phyloP scores from a whole-genome alignment of 2,113 vertebrate species.

The pig (Sus scrofa) region DNA sequence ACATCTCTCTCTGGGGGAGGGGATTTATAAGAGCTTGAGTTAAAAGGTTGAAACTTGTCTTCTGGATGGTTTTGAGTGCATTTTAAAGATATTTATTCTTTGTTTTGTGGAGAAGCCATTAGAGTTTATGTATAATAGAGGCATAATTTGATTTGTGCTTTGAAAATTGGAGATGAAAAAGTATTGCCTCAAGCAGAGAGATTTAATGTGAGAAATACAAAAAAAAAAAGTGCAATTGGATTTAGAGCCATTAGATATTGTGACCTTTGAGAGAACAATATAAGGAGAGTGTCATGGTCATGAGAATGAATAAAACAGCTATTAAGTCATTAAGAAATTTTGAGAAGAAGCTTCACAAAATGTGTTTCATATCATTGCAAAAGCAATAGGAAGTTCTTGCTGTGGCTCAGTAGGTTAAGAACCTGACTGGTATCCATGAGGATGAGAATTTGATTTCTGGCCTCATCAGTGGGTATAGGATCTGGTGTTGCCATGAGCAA shows the following conservation, averaged over 20 bases:
- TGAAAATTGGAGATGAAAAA: conserved; percentile 62
- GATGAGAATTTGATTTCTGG: no score
- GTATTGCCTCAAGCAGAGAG: conserved; percentile 46
- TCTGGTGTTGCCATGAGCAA: no score
- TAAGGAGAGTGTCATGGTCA: background rate
- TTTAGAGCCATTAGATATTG: conserved; percentile 39
- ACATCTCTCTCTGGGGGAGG: background rate
- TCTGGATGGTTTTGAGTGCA: conserved; percentile 22
- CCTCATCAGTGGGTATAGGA: no score
- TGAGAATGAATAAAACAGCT: conserved; percentile 32
- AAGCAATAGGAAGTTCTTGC: background rate
- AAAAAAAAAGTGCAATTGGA: conserved; percentile 45
- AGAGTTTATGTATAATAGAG: conserved; percentile 60
- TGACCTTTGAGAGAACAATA: conserved; percentile 36
- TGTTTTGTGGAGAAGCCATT: conserved; percentile 57
- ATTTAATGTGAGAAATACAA: conserved; percentile 52
- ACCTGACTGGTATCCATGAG: no score
- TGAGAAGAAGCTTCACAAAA: conserved; percentile 50
- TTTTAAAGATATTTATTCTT: conserved; percentile 49
- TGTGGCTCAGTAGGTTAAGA: no score
- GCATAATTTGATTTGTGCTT: conserved; percentile 73
- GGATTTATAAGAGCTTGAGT: background rate
- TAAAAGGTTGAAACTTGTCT: background rate
- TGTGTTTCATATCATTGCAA: background rate
- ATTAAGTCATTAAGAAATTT: conserved; percentile 20